These are phyloP conservation scores for Autographa pulchrina DNA, from an alignment of 2,888 invertebrate species.

Conservation along the genomic window DNA sequence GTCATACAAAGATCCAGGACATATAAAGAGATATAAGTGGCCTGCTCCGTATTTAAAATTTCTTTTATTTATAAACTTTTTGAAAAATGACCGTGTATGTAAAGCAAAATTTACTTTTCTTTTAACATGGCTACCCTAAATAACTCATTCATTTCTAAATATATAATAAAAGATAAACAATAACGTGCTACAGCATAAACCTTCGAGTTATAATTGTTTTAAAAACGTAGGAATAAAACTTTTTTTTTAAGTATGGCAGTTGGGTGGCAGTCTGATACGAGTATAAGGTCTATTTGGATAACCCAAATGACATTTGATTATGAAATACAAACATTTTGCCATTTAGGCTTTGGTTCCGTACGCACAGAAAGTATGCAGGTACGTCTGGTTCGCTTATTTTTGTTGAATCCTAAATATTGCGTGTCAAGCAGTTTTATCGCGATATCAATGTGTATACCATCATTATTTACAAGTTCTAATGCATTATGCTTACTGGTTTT, in stretches of 20 bases:
- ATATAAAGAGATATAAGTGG: too few species aligned
- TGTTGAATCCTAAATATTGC: slow-evolving; percentile 43
- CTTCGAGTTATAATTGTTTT: too few species aligned
- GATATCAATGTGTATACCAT: slow-evolving; percentile 17
- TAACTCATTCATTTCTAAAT: too few species aligned
- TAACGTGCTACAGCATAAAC: too few species aligned
- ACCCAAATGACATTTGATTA: slow-evolving; percentile 3
- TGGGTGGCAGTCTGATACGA: background rate
- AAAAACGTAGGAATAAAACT: too few species aligned
- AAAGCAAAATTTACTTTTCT: too few species aligned
- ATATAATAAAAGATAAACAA: too few species aligned
- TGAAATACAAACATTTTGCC: slow-evolving; percentile 7
- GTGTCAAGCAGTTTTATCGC: slow-evolving; percentile 21
- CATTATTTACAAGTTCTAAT: slow-evolving; percentile 4
- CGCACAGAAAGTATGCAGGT: background rate
- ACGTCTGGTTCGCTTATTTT: slow-evolving; percentile 8
- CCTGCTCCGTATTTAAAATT: too few species aligned
- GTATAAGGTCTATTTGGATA: slow-evolving; percentile 8
- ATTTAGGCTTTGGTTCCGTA: slow-evolving; percentile 6
- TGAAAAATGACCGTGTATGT: too few species aligned
- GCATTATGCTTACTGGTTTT: background rate
- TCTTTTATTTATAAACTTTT: too few species aligned
- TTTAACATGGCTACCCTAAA: too few species aligned
- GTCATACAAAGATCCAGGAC: too few species aligned
- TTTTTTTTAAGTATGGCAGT: background rate